Conservation (phyloP, 2,888 invertebrate species). For the Hydroisotoma schaefferi region DNA sequence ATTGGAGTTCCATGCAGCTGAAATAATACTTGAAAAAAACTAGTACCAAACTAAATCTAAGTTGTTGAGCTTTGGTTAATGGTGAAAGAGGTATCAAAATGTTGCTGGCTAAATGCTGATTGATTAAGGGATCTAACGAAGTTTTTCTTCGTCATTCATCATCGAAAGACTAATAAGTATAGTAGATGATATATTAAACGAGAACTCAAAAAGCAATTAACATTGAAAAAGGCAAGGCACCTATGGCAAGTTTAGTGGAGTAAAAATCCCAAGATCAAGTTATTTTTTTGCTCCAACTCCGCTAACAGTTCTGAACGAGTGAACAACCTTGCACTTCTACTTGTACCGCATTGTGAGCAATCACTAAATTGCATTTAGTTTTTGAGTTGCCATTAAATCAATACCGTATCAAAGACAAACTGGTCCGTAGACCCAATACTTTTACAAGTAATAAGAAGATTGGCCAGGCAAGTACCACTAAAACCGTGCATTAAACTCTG, state of each 20-base stretch:
- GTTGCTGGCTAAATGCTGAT: neutral
- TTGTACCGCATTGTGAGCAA: neutral
- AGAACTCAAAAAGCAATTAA: no score
- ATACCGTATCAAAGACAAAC: slow-evolving; percentile 12
- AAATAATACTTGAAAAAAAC: no score
- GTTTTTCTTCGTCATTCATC: no score
- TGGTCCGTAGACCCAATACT: no score
- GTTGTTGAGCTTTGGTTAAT: neutral
- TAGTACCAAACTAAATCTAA: neutral
- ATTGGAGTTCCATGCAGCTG: no score
- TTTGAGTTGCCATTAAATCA: slow-evolving; percentile 6
- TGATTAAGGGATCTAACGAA: no score
- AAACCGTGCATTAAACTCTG: no score
- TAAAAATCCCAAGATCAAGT: neutral
- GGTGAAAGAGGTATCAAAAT: neutral
- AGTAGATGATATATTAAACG: no score
- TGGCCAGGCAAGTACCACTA: no score
- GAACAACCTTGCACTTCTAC: slow-evolving; percentile 10
- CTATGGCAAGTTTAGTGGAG: neutral
- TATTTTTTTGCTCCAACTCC: neutral
- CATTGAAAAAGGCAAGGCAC: no score
- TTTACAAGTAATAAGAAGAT: no score
- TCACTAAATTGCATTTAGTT: neutral
- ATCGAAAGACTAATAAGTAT: no score
- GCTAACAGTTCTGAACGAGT: slow-evolving; percentile 4